Evolutionary conservation across 2,888 invertebrate genomes (phyloP), one percentile per base, ranked within the genome.

Genomic region (Phyllotreta striolata): DNA sequence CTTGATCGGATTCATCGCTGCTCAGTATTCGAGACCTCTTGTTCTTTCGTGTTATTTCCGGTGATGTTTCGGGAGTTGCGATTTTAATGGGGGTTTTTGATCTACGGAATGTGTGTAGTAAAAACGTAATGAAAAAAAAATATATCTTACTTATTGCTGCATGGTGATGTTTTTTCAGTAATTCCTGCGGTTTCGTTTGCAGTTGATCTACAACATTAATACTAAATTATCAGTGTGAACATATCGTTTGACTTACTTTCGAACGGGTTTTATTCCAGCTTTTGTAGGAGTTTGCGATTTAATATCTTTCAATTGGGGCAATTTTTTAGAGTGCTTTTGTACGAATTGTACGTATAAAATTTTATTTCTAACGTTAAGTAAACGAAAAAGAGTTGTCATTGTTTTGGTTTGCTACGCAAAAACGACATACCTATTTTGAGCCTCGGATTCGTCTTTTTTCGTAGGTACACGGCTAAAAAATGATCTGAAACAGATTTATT

Each of bases 1-100:
- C 72, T 43, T 63, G 71, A 9, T 55, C 62, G 14, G 66, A 64
- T 39, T 71, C 71, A 62, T 72, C 72, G 54, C 72, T 72, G 54
- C 72, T 72, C 38, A 68, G 54, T 24, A 70, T 62, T 49, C 68
- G 62, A n/a, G 68, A 44, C 52, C 68, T 64, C 56, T 70, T 68
- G 49, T 46, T 47, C 4, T 47, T 40, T 13, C 39, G 14, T 39
- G 6, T 40, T 24, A 54, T 6, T 12, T 58, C 40, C 35, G 51
- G 41, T 6, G 59, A 59, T 13, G 43, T 49, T 9, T 24, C 38
- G n/a, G 47, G 35, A 35, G 5, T 41, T 9, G 14, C 40, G 10
- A 7, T 39, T 14, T 47, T 47, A 24, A 37, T 13, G 9, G 47
- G 49, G 6, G n/a, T n/a, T n/a, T n/a, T n/a, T n/a, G 57, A 14